Base-by-base conservation (phyloP, 1,140 invertebrate species). In the Papilio polyxenes region DNA sequence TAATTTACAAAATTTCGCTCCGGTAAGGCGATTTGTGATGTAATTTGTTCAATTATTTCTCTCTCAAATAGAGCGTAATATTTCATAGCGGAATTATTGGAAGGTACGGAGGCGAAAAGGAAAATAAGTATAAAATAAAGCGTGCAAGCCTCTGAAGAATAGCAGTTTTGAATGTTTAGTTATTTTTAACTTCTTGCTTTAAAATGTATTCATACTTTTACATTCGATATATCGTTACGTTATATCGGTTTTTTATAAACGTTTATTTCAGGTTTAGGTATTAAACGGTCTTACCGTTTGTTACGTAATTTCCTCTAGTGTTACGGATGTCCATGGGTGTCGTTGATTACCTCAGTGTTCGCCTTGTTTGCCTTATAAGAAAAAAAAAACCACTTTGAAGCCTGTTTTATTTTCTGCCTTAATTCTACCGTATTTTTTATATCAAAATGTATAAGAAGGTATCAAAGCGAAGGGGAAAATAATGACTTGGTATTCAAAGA, bases 41-140 rank as follows among this genome's bases (percentile, higher is more conserved):
- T 90, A 91, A 92, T 91, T 90, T 89, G 86, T 83, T 87, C 86
- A 93, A 90, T 93, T 92, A 92, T 90, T 90, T 87, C 88, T 85
- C 85, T 90, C 89, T 89, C 85, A 87, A 92, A 89, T 92, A 86
- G 85, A 87, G 85, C 81, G 85, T 89, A 92, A 93, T 92, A 87
- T 91, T 89, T 87, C 82, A 88, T 85, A 83, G 86, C 85, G 84
- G 83, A 82, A 85, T 86, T 86, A 88, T 90, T 88, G 87, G 82
- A 84, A 86, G 86, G 85, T 90, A 89, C 89, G 81, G 83, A 75
- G 83, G 86, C 84, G 83, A 82, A 84, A 87, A 84, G 78, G 88
- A 89, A 91, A 89, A 92, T 91, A 91, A 91, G 87, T 83, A 83
- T 89, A 91, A 88, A 90, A 93, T 91, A 85, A 89, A 86, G 86